A percentile compares a stretch with the other conserved stretches of the same genome.
These are phyloP conservation scores for Arothron firmamentum DNA, from an alignment of 2,113 vertebrate genomes.

Conservation along the genomic window DNA sequence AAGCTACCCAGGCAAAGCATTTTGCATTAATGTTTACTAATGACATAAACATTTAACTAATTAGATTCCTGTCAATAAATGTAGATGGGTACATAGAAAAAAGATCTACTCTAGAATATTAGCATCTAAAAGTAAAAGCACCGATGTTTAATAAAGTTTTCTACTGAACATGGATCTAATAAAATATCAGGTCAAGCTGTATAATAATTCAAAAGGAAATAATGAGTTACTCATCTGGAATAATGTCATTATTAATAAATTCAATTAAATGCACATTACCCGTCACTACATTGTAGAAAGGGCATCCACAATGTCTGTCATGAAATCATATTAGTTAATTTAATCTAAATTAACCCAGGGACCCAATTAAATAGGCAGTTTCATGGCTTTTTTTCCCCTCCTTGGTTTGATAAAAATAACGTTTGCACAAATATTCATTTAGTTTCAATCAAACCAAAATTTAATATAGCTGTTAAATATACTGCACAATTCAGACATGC, in stretches of 20 bases:
- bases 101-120: neutral
- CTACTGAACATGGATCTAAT: neutral
- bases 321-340: constrained; percentile 10
- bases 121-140: neutral
- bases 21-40: neutral
- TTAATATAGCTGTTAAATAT: no score
- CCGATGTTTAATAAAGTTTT: neutral
- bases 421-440: neutral
- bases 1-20: constrained; percentile 19
- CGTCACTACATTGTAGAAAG: constrained; percentile 1
- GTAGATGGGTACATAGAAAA: neutral
- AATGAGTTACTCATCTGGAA: constrained; percentile 1
- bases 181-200: neutral
- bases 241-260: constrained; percentile 21
- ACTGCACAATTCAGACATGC: no score
- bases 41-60: neutral
- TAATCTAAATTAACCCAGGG: constrained; percentile 9
- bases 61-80: neutral
- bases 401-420: neutral
- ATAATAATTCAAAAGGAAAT: neutral
- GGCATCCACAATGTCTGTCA: neutral
- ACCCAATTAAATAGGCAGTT: neutral
- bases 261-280: constrained; percentile 34
- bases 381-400: neutral
- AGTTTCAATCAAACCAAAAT: neutral